Base-by-base conservation (phyloP, 2,113 vertebrate species). In the Cebus imitator region DNA sequence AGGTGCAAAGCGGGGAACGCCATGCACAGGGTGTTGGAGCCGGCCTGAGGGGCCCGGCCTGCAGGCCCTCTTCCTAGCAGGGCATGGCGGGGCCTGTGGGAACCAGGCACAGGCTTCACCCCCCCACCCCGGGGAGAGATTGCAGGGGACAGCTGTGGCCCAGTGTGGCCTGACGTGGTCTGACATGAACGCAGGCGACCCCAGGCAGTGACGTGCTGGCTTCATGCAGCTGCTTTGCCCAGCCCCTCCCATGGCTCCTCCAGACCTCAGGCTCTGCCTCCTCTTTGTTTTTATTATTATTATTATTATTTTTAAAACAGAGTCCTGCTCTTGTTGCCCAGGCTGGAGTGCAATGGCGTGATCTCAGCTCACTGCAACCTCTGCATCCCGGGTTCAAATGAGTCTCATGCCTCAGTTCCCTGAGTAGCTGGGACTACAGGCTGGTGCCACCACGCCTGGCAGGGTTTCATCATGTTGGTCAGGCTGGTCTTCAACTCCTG, bases 121-220 rank as follows among this genome's bases (percentile, higher is more conserved):
- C 52, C 45, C 7, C 30, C 8, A 35, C 5, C 1, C 0, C 0
- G 27, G 3, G 6, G 16, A 6, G 40, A 43, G 61, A 35, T 1
- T n/a, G 40, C 37, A 20, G 57, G 8, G 8, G 68, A 76, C 40
- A 5, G 17, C 78, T 37, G 8, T 78, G 75, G 75, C 45, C 75
- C 4, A 4, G 7, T 17, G n/a, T n/a, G 88, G 83, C 23, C 78
- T 6, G 0, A 10, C 0, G 0, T 27, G 70, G 17, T n/a, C 83
- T 50, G 45, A 88, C 37, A 48, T 10, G n/a, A 55, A 13, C n/a
- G 6, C 55, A 52, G 16, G 43, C 16, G 57, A 88, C 68, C 90
- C 25, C 21, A 66, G 30, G 68, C 0, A 1, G 50, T 75, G 40
- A 21, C 6, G 11, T 30, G 11, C 50, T 83, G 35, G 64, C 64